Conservation (phyloP, 1,140 invertebrate species). For the Drosophila serrata region DNA sequence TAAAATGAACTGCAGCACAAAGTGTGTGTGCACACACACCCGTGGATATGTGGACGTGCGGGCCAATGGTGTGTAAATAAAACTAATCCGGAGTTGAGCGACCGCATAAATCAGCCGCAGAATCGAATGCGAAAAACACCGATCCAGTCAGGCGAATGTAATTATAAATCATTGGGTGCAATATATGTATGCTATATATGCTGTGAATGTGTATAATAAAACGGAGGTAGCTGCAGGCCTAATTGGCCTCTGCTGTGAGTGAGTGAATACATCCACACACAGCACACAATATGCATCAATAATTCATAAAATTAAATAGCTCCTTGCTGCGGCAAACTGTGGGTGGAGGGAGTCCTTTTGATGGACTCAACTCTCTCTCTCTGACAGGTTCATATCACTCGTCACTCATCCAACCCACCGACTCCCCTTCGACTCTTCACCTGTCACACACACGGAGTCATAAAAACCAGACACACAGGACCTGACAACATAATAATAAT, state of each 20-base stretch:
- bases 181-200: slow-evolving; percentile 56
- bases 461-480: slow-evolving; percentile 33
- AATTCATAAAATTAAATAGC: slow-evolving; percentile 82
- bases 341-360: too few relatives aligned
- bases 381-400: slow-evolving; percentile 55
- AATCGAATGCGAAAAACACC: slow-evolving; percentile 28
- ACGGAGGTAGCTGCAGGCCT: slow-evolving; percentile 55
- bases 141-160: slow-evolving; percentile 48
- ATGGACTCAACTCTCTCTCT: slow-evolving; percentile 50
- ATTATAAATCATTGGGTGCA: slow-evolving; percentile 61
- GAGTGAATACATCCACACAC: slow-evolving; percentile 37
- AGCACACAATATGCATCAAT: slow-evolving; percentile 63
- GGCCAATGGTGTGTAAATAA: slow-evolving; percentile 63
- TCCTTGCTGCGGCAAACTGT: slow-evolving; percentile 14
- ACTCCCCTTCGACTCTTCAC: too few relatives aligned
- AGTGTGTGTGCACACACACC: slow-evolving; percentile 16
- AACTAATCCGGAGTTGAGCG: slow-evolving; percentile 76
- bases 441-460: slow-evolving; percentile 30
- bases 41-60: slow-evolving; percentile 20
- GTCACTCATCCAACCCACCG: slow-evolving; percentile 60
- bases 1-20: slow-evolving; percentile 73
- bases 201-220: slow-evolving; percentile 16
- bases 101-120: slow-evolving; percentile 81
- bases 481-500: slow-evolving; percentile 71
- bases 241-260: slow-evolving; percentile 52